phyloP scores from a whole-genome alignment of 2,888 invertebrate species.

The Boloria euphrosyne region DNA sequence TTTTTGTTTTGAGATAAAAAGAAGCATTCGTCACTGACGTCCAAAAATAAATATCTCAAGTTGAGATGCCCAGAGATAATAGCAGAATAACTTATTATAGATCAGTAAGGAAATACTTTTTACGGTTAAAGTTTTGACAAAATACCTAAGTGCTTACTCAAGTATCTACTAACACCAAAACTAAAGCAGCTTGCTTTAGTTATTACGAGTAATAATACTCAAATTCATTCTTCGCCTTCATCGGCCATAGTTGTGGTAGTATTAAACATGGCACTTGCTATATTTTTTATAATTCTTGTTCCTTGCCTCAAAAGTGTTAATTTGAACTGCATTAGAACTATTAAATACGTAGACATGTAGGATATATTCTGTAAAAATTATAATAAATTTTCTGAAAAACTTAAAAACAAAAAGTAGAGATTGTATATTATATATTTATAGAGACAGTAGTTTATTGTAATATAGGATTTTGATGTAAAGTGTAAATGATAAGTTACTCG shows the following conservation, averaged over 20 bases:
- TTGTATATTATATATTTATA: no score
- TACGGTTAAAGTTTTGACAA: no score
- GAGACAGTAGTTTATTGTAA: neutral
- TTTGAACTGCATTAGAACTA: conserved; percentile 88
- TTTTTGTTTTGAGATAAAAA: no score
- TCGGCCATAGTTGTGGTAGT: conserved; percentile 54
- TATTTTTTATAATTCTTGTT: conserved; percentile 59
- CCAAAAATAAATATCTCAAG: no score
- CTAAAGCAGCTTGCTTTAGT: no score
- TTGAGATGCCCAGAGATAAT: no score
- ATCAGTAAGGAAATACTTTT: no score
- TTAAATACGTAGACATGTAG: conserved; percentile 87
- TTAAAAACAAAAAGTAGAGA: neutral
- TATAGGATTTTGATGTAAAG: neutral
- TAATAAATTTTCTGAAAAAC: neutral
- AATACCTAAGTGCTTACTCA: neutral
- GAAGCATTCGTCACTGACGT: no score
- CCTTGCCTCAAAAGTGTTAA: conserved; percentile 83
- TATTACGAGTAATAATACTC: neutral
- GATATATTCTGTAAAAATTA: conserved; percentile 83
- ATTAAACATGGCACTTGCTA: conserved; percentile 61
- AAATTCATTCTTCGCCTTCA: conserved; percentile 46
- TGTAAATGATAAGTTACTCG: no score
- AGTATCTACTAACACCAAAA: neutral
- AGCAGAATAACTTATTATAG: no score